A percentile compares a stretch with the other conserved stretches of the same genome.
Conservation (phyloP, 2,113 vertebrate genomes). For the Trogon surrucura region DNA sequence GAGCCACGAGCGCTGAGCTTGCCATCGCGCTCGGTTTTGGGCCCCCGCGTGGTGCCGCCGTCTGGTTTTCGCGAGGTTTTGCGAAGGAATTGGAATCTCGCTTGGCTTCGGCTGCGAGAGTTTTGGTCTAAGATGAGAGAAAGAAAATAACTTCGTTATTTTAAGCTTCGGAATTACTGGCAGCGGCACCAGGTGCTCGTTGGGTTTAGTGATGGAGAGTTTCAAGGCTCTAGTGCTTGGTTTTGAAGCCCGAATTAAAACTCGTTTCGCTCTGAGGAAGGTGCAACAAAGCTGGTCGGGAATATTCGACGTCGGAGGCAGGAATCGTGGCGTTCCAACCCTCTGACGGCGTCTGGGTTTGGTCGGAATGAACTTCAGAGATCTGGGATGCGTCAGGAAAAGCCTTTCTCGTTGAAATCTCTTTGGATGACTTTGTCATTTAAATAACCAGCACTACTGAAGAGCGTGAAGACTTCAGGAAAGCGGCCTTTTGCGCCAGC, state of each 20-base stretch:
- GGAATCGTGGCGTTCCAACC: neutral
- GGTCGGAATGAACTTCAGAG: neutral
- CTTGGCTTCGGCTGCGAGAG: neutral
- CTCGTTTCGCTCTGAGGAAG: neutral
- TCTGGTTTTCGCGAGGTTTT: no score
- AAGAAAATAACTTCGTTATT: neutral
- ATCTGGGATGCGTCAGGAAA: neutral
- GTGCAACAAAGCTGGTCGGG: neutral
- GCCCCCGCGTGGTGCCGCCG: no score
- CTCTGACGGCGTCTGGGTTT: neutral
- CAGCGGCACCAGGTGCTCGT: neutral
- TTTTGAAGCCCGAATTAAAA: neutral
- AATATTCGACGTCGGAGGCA: fast-evolving
- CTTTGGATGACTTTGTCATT: neutral
- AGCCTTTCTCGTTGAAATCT: neutral
- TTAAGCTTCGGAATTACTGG: neutral
- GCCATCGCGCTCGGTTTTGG: no score
- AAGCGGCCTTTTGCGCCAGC: neutral
- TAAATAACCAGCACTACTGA: neutral
- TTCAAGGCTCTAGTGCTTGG: neutral
- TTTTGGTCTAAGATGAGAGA: neutral
- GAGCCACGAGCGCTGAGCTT: no score
- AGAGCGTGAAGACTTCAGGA: neutral
- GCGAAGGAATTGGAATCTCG: no score
- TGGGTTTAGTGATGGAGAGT: neutral